Evolutionary conservation across 2,113 vertebrate genomes (phyloP), one percentile per base, ranked within the genome.

Genomic region (Platichthys flesus): DNA sequence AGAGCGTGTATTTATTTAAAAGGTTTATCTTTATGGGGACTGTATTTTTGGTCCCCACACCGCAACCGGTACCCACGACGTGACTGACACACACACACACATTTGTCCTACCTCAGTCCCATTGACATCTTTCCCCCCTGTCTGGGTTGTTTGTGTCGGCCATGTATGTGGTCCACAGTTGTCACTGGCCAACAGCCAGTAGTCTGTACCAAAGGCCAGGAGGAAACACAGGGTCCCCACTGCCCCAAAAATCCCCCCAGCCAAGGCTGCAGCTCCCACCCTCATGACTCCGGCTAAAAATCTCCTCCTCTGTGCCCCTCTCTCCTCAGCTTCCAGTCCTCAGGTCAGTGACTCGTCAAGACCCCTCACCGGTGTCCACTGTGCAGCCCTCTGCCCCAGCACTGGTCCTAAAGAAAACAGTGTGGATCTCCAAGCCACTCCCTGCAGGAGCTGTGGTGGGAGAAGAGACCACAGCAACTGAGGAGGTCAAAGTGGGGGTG

Each of bases 151-250:
- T 67, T 77, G 37, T 2, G 81, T 82, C 5, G 63, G 64, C 81
- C 76, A 71, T 65, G 67, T 20, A 57, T 86, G 66, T 6, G 76
- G 74, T 54, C 88, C 91, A 1, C 96, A 98, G 74, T 93, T 85
- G 61, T 97, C 96, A 0, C 91, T 95, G 26, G 94, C 95, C 24
- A 97, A 89, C 0, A 97, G 92, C 96, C 96, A 96, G 81, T 97
- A 97, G 79, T 97, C 96, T 0, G 95, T 96, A 24, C 93, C 94
- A 0, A 97, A 97, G 14, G 96, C 94, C 9, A 94, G 0, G 18
- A 97, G 89, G 47, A 98, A 97, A 66, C 96, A 94, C 57, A 97
- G 56, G 15, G 96, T 84, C 5, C 95, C 95, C 0, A 91, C 13
- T 18, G 85, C 69, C 20, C 95, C 95, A 5, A 96, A 85, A 77